Percentiles rank a stretch among this genome's conserved stretches.
These are phyloP conservation scores for Oegoconia quadripuncta DNA, from an alignment of 2,888 invertebrate species.

Conservation along the genomic window DNA sequence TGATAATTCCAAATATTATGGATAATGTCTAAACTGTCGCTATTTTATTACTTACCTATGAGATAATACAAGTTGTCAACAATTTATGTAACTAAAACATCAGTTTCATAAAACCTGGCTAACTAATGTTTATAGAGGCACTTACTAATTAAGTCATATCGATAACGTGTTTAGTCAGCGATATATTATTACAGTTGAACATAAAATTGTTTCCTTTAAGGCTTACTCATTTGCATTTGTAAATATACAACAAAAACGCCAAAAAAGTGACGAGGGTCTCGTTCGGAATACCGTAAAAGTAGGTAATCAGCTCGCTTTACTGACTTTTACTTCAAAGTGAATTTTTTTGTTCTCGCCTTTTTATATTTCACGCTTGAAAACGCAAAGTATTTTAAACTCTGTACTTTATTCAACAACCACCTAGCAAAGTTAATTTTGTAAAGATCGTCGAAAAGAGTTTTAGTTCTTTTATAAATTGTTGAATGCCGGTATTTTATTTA, in stretches of 20 bases:
- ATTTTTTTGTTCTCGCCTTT: conserved; percentile 48
- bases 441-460: conserved; percentile 4
- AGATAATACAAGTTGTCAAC: no score
- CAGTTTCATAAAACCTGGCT: no score
- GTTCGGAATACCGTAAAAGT: conserved; percentile 62
- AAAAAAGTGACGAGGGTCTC: conserved; percentile 61
- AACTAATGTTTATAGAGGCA: background rate
- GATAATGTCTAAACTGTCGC: no score
- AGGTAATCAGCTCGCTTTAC: conserved; percentile 61
- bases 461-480: conserved; percentile 3
- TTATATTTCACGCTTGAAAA: conserved; percentile 40
- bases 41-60: no score
- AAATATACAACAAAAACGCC: conserved; percentile 53
- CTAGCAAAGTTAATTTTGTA: conserved; percentile 4
- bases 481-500: background rate
- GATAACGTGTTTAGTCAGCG: background rate
- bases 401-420: conserved; percentile 12
- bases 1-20: no score
- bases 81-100: no score
- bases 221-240: conserved; percentile 46
- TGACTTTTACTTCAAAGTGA: conserved; percentile 59
- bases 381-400: conserved; percentile 12
- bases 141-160: background rate
- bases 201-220: conserved; percentile 2
- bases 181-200: background rate